These are phyloP conservation scores for Caenorhabditis japonica DNA, from an alignment of 2,888 invertebrate genomes.

Conservation along the genomic window DNA sequence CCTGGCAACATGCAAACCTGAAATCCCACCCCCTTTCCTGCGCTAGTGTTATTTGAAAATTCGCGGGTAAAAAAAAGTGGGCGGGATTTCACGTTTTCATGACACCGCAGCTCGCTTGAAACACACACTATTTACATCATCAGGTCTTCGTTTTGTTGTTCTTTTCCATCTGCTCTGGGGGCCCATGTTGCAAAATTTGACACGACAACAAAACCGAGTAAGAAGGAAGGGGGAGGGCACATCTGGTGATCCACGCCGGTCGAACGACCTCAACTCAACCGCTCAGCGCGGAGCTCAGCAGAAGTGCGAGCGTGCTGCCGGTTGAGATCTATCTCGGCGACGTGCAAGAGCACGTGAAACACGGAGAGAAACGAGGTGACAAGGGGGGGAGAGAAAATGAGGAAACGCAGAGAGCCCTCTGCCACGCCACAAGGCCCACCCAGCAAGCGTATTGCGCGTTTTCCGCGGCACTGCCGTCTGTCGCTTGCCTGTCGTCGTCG, in stretches of 20 bases:
- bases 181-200: slow-evolving; percentile 1
- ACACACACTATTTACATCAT: too few species aligned
- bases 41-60: too few species aligned
- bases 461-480: slow-evolving; percentile 20
- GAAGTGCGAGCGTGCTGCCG: slow-evolving; percentile 43
- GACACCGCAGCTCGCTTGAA: too few species aligned
- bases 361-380: too few species aligned
- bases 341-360: slow-evolving; percentile 9
- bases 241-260: slow-evolving; percentile 24
- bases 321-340: too few species aligned
- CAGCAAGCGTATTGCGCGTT: slow-evolving; percentile 31
- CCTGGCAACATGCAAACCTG: too few species aligned
- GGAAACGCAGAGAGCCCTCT: slow-evolving; percentile 12
- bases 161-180: too few species aligned
- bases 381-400: slow-evolving; percentile 4
- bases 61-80: too few species aligned
- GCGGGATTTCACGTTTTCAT: too few species aligned
- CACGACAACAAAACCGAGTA: background rate
- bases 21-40: too few species aligned
- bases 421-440: slow-evolving; percentile 25
- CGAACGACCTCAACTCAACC: slow-evolving; percentile 38
- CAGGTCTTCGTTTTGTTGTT: too few species aligned
- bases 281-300: slow-evolving; percentile 26
- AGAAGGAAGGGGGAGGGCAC: slow-evolving; percentile 12
- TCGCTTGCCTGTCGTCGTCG: too few species aligned